Evolutionary conservation across 2,888 invertebrate species (phyloP).

Genomic region (Agonopterix heracliana): DNA sequence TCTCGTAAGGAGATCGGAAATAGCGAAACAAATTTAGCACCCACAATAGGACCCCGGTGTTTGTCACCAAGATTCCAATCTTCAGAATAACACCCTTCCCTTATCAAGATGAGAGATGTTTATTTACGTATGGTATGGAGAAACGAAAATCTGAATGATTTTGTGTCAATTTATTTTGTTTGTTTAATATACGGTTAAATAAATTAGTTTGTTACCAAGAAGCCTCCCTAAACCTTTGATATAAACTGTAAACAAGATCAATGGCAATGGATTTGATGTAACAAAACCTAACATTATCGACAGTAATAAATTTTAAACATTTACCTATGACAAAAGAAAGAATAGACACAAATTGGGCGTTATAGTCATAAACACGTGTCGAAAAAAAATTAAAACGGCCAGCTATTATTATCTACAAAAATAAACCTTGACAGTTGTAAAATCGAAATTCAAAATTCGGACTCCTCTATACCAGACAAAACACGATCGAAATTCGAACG

Average conservation of each 20-base stretch:
- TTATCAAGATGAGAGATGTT: conserved; percentile 60
- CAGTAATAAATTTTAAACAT: conserved; percentile 41
- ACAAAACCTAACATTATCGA: conserved; percentile 16
- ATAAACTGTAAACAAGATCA: too few species aligned
- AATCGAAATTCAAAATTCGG: conserved; percentile 12
- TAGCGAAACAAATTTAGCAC: conserved; percentile 70
- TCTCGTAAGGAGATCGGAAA: conserved; percentile 67
- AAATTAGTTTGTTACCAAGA: too few species aligned
- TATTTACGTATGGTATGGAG: conserved; percentile 18
- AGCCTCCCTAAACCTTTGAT: too few species aligned
- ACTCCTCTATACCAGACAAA: conserved; percentile 18
- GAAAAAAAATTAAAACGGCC: conserved; percentile 41
- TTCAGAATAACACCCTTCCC: conserved; percentile 50
- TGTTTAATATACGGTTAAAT: too few species aligned
- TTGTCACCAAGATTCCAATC: conserved; percentile 66
- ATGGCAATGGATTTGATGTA: not conserved
- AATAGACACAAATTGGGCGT: conserved; percentile 66
- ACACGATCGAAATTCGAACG: conserved; percentile 5
- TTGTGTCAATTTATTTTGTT: too few species aligned
- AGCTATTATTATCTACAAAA: conserved; percentile 17
- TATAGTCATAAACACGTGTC: conserved; percentile 65
- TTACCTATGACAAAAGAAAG: conserved; percentile 45
- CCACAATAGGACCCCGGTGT: conserved; percentile 66
- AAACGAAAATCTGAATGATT: too few species aligned
- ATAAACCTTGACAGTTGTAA: not conserved